Evolutionary conservation across 2,888 invertebrate species (phyloP), one percentile per base, ranked within the genome.

Genomic region (Drosophila anomelani): DNA sequence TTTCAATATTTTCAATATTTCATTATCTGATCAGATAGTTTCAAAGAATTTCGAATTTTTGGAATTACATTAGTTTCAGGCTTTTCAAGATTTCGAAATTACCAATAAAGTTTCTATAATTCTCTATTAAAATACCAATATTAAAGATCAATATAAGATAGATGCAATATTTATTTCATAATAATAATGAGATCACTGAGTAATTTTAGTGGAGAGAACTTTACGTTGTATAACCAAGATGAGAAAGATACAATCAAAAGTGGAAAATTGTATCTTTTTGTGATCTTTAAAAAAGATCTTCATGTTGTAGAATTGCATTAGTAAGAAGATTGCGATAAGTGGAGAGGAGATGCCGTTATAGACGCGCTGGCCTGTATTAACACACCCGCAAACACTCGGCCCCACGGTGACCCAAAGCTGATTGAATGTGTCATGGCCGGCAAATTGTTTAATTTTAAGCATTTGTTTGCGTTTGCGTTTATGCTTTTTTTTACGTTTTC

Each of bases 391-490:
- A 49, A 67, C 44, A 67, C 56, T 63, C 64, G 43, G 53, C 54
- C 47, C 64, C 67, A 67, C 46, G 26, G 68, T 46, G 66, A 67
- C 56, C 68, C 68, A 68, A 67, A 68, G 68, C 64, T 73, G 73
- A 73, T 73, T 73, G 72, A 64, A 73, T 73, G 72, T 73, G 72
- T 72, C 72, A 72, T 72, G 72, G 72, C 53, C 72, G 66, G 73
- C 66, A 67, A 71, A 62, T 71, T 68, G 68, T 68, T 68, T 67
- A 67, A 67, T 68, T 68, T 68, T 43, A 49, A 67, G 68, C 57
- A 43, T 68, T 68, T 68, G 67, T 68, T 68, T 68, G 67, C 56
- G 47, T 41, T 68, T 56, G 34, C 64, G 36, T 46, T 32, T 53
- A 26, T 26, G 13, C 26, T 36, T 43, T 39, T 49, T 43, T 34